Evolutionary conservation across 2,888 invertebrate genomes (phyloP), one percentile per base, ranked within the genome.

Genomic region (Caenorhabditis japonica): DNA sequence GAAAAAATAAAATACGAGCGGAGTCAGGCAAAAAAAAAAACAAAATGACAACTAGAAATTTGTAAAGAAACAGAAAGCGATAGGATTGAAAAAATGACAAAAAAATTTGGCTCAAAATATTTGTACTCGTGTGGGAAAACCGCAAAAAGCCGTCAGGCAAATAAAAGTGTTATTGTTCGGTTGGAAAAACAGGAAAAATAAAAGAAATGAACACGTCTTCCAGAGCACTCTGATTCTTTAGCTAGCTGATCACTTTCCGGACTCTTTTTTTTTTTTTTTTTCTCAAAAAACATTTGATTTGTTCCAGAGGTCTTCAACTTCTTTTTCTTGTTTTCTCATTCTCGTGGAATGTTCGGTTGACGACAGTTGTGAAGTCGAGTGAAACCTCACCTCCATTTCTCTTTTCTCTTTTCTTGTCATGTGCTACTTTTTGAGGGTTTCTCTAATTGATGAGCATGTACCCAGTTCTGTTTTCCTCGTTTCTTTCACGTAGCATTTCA

Each of bases 391-490:
- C 62, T 55, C 19, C 34, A 39, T 62, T 55, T 55, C 62, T 19
- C 21, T 56, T 23, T 44, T 23, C 44, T 44, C 23, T 46, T 23
- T 17, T 17, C 7, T 38, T 19, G 46, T 33, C 64, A 64, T 64
- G 64, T 64, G 64, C 56, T 64, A 56, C 64, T 56, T 64, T 64
- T 56, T 55, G 64, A 64, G 55, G 41, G 55, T 64, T 49, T 64
- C 53, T 62, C 56, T 7, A 64, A 64, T 64, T 64, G 64, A 55
- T 64, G 62, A 62, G 62, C 64, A 64, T 64, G 64, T 64, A 64
- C 55, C 64, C 56, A 47, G 64, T 64, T 30, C 10, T 64, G 55
- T 56, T 64, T 56, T 64, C 56, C 27, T 64, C 64, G 10, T 30
- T 21, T 39, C 34, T 41, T 34, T 36, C 61, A 61, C 52, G 61